Conservation (phyloP, 2,888 invertebrate genomes). For the Drosophila percnosoma region DNA sequence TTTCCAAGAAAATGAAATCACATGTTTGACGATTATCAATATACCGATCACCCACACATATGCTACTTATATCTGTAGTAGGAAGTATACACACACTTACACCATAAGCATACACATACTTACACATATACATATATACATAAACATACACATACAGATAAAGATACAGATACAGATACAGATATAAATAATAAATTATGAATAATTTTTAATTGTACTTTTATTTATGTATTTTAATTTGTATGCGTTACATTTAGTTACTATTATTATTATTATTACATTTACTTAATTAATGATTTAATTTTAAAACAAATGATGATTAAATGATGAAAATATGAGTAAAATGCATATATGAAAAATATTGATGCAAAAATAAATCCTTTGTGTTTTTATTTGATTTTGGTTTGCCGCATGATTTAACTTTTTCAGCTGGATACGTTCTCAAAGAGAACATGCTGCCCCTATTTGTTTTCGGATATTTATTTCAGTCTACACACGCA, state of each 20-base stretch:
- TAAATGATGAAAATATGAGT: constrained; percentile 68
- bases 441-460: constrained; percentile 29
- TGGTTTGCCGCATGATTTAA: constrained; percentile 15
- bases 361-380: constrained; percentile 66
- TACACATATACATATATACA: constrained; percentile 35
- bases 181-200: constrained; percentile 69
- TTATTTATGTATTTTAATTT: constrained; percentile 76
- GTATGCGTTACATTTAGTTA: constrained; percentile 80
- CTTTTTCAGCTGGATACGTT: constrained; percentile 32
- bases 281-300: constrained; percentile 81
- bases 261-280: constrained; percentile 80
- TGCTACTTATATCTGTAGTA: constrained; percentile 1
- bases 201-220: constrained; percentile 70
- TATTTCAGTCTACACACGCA: not conserved
- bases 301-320: constrained; percentile 63
- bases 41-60: constrained; percentile 32
- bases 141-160: constrained; percentile 44
- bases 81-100: constrained; percentile 32
- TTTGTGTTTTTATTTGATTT: constrained; percentile 74
- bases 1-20: constrained; percentile 69
- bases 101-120: constrained; percentile 57
- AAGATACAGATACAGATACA: constrained; percentile 41
- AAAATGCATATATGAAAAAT: constrained; percentile 74
- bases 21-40: constrained; percentile 41
- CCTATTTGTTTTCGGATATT: not conserved